phyloP scores from a whole-genome alignment of 30 jellyfish, hydroid and myxozoan species.

The Rhopilema esculentum region DNA sequence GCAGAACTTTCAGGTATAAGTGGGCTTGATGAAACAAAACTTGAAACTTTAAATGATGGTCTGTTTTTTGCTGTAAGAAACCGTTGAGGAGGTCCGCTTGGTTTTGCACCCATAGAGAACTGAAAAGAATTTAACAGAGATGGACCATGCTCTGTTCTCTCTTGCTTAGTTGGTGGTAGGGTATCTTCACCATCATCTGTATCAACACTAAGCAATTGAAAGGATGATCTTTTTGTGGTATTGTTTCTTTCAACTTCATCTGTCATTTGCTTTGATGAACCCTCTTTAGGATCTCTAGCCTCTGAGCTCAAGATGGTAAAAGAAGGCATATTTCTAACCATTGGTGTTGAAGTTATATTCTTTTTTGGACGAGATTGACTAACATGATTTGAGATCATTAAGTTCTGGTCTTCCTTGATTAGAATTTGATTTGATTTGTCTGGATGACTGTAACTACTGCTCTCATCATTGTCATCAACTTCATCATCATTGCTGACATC shows the following conservation, averaged over 20 bases:
- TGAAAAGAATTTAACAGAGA: not conserved
- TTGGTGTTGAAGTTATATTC: slow-evolving; percentile 65
- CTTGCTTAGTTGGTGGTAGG: slow-evolving; percentile 1
- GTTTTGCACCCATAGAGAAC: slow-evolving; percentile 43
- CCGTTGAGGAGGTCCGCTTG: slow-evolving; percentile 61
- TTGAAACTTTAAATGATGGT: slow-evolving; percentile 91
- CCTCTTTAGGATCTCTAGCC: slow-evolving; percentile 53
- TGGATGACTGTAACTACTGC: not conserved
- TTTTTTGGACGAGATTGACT: not conserved
- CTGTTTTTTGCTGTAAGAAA: slow-evolving; percentile 36
- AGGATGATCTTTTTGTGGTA: not conserved
- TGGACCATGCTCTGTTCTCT: not conserved
- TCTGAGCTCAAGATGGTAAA: slow-evolving; percentile 58
- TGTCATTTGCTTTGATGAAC: slow-evolving; percentile 6
- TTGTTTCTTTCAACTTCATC: slow-evolving; percentile 3
- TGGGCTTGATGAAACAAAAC: slow-evolving; percentile 86
- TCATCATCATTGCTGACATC: slow-evolving; percentile 47
- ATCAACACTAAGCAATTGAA: slow-evolving; percentile 20
- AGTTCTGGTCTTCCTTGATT: not conserved
- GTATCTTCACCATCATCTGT: slow-evolving; percentile 27
- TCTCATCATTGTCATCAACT: slow-evolving; percentile 29
- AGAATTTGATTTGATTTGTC: not conserved
- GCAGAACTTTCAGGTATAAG: slow-evolving; percentile 67
- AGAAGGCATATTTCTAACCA: slow-evolving; percentile 48
- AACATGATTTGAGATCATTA: slow-evolving; percentile 19